Evolutionary conservation across 1,140 invertebrate genomes (phyloP).

Genomic region (Rhagoletis pomonella): DNA sequence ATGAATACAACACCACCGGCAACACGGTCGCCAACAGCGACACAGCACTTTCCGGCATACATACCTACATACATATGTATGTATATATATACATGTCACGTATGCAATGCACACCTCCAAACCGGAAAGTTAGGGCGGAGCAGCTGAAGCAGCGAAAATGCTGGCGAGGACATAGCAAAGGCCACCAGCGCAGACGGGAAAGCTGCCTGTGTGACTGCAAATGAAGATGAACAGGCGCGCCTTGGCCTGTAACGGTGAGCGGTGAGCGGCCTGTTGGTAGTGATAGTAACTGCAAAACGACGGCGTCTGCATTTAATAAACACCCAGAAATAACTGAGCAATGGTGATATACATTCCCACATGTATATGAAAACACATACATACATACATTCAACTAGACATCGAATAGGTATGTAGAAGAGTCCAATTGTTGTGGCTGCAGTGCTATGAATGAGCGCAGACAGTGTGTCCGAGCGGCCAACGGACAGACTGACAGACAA

Average conservation of each 20-base stretch:
- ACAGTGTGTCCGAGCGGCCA: neutral
- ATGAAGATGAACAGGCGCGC: neutral
- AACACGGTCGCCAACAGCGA: constrained; percentile 31
- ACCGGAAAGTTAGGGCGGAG: constrained; percentile 16
- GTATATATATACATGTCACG: neutral
- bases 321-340: constrained; percentile 10
- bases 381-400: neutral
- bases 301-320: constrained; percentile 56
- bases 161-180: neutral
- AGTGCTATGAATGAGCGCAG: neutral
- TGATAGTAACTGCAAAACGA: neutral
- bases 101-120: neutral
- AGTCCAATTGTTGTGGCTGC: neutral
- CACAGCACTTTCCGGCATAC: neutral
- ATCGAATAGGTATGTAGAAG: neutral
- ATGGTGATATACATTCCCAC: neutral
- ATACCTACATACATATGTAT: neutral
- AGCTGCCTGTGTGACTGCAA: neutral
- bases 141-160: neutral
- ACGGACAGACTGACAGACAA: neutral
- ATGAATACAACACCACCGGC: neutral
- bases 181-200: neutral
- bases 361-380: neutral
- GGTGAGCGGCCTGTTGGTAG: neutral
- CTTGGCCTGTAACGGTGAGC: no score